phyloP scores from a whole-genome alignment of 2,113 vertebrate species.

The Xenopus borealis region DNA sequence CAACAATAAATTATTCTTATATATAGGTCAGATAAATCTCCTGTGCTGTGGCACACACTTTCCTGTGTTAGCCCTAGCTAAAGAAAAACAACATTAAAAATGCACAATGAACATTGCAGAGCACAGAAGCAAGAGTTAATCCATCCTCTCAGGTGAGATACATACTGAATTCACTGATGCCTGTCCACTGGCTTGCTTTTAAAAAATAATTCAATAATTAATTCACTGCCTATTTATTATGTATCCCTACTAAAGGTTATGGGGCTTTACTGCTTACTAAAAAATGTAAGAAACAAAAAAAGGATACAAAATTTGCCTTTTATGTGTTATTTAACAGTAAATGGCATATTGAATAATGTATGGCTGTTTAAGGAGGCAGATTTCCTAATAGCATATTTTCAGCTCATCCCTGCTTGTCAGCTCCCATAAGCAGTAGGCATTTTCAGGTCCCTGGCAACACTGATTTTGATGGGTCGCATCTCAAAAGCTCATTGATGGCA shows the following conservation, averaged over 20 bases:
- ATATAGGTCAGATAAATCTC: conserved; percentile 28
- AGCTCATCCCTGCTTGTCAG: conserved; percentile 1
- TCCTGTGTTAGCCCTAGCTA: conserved; percentile 11
- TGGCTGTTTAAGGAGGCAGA: neutral
- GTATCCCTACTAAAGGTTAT: conserved; percentile 36
- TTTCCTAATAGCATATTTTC: conserved; percentile 1
- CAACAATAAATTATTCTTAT: conserved; percentile 26
- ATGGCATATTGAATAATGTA: neutral
- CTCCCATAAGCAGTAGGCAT: neutral
- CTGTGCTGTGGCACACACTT: conserved; percentile 3
- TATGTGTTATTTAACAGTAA: neutral
- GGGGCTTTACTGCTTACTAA: conserved; percentile 2
- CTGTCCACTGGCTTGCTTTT: conserved; percentile 32
- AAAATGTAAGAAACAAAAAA: conserved; percentile 16
- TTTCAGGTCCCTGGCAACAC: neutral
- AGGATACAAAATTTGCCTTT: conserved; percentile 5
- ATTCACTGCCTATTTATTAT: conserved; percentile 36
- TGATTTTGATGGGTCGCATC: neutral
- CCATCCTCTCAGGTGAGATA: conserved; percentile 32
- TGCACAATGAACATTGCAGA: neutral
- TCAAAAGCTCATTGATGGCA: neutral
- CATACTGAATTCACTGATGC: conserved; percentile 15
- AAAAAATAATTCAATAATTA: conserved; percentile 36
- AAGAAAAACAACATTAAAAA: conserved; percentile 10
- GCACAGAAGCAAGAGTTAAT: neutral